phyloP scores from a whole-genome alignment of 1,140 invertebrate genomes.

The Sycophila sp. region DNA sequence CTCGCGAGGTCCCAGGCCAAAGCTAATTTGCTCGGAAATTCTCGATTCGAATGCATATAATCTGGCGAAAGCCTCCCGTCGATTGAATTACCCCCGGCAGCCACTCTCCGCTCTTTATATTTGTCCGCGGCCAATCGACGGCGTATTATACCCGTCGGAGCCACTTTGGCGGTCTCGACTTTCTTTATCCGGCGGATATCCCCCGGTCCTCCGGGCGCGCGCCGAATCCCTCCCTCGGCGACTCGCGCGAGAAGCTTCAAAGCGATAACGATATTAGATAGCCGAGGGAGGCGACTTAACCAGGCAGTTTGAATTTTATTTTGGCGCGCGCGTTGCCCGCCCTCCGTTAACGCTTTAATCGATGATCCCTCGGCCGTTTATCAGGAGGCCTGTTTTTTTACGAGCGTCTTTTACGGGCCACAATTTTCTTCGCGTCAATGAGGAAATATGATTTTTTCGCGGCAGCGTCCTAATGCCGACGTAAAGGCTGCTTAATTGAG shows the following conservation, averaged over 20 bases:
- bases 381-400: not conserved
- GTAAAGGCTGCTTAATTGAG: too few species aligned
- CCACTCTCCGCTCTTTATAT: not conserved
- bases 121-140: constrained; percentile 2
- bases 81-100: not conserved
- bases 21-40: constrained; percentile 2
- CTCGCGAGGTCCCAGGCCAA: too few species aligned
- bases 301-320: not conserved
- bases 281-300: not conserved
- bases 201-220: not conserved
- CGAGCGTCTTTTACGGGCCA: not conserved
- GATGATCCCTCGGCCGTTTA: not conserved
- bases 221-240: too few species aligned
- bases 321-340: not conserved
- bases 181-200: not conserved
- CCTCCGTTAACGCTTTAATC: not conserved
- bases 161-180: not conserved
- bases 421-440: too few species aligned
- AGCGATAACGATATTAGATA: not conserved
- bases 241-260: not conserved
- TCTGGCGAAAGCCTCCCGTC: not conserved
- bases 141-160: not conserved
- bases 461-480: too few species aligned
- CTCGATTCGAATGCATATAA: not conserved
- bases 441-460: too few species aligned